Base-by-base conservation (phyloP, 2,113 vertebrate species). In the Choloepus hoffmanni region DNA sequence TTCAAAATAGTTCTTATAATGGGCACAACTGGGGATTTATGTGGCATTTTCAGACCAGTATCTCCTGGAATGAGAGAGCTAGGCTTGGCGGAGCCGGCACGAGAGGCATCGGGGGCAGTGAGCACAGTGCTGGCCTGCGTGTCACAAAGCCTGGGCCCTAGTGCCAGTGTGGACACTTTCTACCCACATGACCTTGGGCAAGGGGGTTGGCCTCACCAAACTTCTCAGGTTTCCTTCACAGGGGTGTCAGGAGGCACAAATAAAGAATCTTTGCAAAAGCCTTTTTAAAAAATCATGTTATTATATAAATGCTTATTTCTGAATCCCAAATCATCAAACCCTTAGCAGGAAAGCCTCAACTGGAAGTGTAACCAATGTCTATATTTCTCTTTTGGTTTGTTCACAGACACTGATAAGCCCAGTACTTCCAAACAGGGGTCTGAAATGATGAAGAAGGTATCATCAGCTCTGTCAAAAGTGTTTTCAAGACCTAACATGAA, bases 1-100 rank as follows among this genome's bases (percentile, higher is more conserved):
- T 84, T 94, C 67, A 97, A 86, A 96, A 92, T 96, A 76, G 86
- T 95, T 96, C 85, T 93, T 85, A 94, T 62, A 91, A 95, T 87
- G 36, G 67, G 77, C 48, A 86, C 19, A 72, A 78, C 3, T 55
- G 93, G 74, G 26, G 92, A 89, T 28, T 60, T 95, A 24, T 90
- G 68, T 91, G 85, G 85, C 16, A n/a, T 62, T 82, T 87, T 40
- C 73, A 18, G 33, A 76, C 5, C 95, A 68, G 55, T 36, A 76
- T 72, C 65, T 58, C 7, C 36, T 89, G 53, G 33, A 40, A 85
- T 72, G 33, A 91, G 60, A 21, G 48, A 90, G 33, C 50, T 14
- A 91, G 30, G 36, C 7, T 43, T 36, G 68, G 26, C 78, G 68
- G 40, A 83, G 55, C 45, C 86, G 40, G 30, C 24, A 77, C 16